These are phyloP conservation scores for Ciconia stormi DNA, from an alignment of 2,113 vertebrate genomes.

Conservation along the genomic window DNA sequence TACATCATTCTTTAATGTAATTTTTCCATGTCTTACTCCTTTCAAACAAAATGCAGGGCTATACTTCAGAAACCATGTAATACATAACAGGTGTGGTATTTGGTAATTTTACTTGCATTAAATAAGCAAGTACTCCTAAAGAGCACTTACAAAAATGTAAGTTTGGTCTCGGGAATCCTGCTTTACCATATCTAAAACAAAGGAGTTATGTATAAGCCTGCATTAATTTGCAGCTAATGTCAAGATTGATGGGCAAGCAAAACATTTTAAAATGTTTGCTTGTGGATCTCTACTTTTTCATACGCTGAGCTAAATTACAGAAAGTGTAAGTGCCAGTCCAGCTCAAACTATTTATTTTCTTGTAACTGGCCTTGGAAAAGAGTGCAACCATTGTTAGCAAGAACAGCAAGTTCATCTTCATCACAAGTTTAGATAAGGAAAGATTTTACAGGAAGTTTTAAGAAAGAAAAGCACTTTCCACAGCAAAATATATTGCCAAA, in stretches of 20 bases:
- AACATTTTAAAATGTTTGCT: background rate
- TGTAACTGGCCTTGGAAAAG: background rate
- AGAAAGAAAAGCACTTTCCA: background rate
- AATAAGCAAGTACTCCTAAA: background rate
- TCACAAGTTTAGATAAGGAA: background rate
- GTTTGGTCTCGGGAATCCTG: background rate
- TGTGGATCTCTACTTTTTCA: background rate
- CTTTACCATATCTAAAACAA: background rate
- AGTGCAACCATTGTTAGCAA: background rate
- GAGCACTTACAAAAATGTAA: background rate
- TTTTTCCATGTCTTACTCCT: background rate
- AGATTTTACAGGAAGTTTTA: background rate
- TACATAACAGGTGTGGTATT: background rate
- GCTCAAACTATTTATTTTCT: background rate
- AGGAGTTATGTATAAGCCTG: background rate
- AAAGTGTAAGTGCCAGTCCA: background rate
- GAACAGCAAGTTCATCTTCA: background rate
- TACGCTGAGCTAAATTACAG: background rate
- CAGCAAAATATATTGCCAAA: background rate
- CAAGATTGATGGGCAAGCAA: background rate
- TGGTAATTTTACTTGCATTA: background rate
- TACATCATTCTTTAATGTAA: background rate
- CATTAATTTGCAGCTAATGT: background rate
- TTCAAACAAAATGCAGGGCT: slow-evolving; percentile 9
- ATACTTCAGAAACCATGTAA: background rate